phyloP scores from a whole-genome alignment of 2,888 invertebrate species.

The Amphimallon solstitiale region DNA sequence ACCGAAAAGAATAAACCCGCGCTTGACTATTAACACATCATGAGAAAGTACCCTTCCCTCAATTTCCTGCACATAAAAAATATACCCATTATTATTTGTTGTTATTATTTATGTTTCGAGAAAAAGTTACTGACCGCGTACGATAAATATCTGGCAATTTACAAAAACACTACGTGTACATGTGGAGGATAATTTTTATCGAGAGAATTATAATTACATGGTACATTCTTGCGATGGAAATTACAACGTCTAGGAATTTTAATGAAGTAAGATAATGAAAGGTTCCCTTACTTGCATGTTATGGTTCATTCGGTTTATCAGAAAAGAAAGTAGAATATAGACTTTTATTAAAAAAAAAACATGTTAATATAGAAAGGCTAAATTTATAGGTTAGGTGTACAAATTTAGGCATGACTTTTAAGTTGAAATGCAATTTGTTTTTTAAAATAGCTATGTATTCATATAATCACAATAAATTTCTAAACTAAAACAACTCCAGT shows the following conservation, averaged over 20 bases:
- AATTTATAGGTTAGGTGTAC: too few species aligned
- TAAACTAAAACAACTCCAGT: too few species aligned
- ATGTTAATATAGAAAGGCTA: too few species aligned
- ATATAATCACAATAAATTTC: too few species aligned
- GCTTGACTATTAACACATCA: conserved; percentile 16
- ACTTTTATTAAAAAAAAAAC: too few species aligned
- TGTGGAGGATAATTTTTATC: background rate
- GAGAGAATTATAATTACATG: background rate
- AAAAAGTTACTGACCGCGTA: background rate
- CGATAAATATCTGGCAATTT: conserved; percentile 18
- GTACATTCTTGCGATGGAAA: background rate
- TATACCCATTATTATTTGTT: background rate
- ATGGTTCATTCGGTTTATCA: too few species aligned
- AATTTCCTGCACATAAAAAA: too few species aligned
- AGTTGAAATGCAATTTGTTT: too few species aligned
- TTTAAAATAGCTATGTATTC: too few species aligned
- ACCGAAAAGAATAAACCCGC: background rate
- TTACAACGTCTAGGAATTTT: conserved; percentile 2
- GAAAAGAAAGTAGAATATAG: too few species aligned
- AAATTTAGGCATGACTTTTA: too few species aligned
- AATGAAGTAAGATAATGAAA: conserved; percentile 1
- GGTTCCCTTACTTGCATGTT: background rate
- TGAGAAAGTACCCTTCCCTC: background rate
- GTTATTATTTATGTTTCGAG: conserved; percentile 1
- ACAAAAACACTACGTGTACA: background rate